A percentile compares a stretch with the other conserved stretches of the same genome.
These are phyloP conservation scores for Clarias macrocephalus DNA, from an alignment of 2,113 vertebrate genomes.

Conservation along the genomic window DNA sequence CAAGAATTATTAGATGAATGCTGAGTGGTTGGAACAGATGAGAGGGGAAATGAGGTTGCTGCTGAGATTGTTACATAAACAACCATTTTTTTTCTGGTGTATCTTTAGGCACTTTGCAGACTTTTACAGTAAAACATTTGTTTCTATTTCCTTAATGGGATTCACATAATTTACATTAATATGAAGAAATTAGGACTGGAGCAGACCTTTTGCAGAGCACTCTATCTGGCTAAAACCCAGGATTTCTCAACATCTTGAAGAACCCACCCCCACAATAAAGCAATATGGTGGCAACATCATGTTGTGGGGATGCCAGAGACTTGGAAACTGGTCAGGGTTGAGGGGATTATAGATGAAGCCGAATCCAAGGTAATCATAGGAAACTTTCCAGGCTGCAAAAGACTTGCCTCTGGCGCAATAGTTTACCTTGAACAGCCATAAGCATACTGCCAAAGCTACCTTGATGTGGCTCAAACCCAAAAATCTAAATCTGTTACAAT, in stretches of 20 bases:
- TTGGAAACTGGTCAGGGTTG: background rate
- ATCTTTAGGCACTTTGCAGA: no score
- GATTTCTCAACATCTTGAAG: background rate
- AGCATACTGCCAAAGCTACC: background rate
- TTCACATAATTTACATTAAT: no score
- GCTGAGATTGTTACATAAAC: no score
- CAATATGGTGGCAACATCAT: background rate
- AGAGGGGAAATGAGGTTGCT: no score
- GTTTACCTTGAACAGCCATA: background rate
- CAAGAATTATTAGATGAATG: no score
- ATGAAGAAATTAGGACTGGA: no score
- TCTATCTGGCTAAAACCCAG: background rate
- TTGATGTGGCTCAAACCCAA: background rate
- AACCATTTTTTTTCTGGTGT: no score
- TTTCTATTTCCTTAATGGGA: no score
- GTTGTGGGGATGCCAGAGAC: background rate
- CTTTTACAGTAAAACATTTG: no score
- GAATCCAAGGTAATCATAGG: background rate
- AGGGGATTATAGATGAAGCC: background rate
- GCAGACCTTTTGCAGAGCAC: no score
- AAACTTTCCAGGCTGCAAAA: background rate
- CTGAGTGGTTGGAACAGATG: no score
- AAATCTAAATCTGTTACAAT: background rate
- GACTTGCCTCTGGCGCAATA: background rate
- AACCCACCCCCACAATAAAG: background rate